phyloP scores from a whole-genome alignment of 2,797 vertebrate genomes.

The Neostethus bicornis region DNA sequence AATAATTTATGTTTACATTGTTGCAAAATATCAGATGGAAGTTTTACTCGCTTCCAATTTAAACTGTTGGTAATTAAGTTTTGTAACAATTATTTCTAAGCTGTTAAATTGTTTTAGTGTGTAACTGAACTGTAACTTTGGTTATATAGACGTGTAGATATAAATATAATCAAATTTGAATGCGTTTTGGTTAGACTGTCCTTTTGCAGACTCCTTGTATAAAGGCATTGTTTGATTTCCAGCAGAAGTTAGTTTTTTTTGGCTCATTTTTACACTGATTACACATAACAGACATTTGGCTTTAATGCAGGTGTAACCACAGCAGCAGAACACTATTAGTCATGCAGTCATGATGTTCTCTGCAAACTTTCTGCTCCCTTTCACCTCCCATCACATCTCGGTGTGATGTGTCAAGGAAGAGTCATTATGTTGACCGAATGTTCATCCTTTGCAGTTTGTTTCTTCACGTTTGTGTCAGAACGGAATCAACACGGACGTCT shows the following conservation, averaged over 20 bases:
- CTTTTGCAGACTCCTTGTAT: too few species aligned
- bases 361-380: constrained; percentile 43
- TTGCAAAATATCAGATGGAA: neutral
- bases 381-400: constrained; percentile 46
- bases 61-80: neutral
- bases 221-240: too few species aligned
- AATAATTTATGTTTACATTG: neutral
- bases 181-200: neutral
- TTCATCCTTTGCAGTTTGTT: constrained; percentile 8
- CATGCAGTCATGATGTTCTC: constrained; percentile 48
- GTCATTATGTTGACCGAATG: constrained; percentile 13
- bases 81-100: neutral
- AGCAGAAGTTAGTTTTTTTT: constrained; percentile 6
- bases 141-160: too few species aligned
- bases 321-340: constrained; percentile 42
- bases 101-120: neutral
- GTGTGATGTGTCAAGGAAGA: constrained; percentile 33
- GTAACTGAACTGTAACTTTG: too few species aligned
- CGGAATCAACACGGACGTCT: constrained; percentile 10
- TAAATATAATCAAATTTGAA: too few species aligned
- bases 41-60: neutral
- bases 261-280: neutral
- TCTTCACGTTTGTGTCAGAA: constrained; percentile 15
- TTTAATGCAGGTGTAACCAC: constrained; percentile 27
- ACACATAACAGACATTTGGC: constrained; percentile 44